These are phyloP conservation scores for Musca vetustissima DNA, from an alignment of 1,140 invertebrate species.

Conservation along the genomic window DNA sequence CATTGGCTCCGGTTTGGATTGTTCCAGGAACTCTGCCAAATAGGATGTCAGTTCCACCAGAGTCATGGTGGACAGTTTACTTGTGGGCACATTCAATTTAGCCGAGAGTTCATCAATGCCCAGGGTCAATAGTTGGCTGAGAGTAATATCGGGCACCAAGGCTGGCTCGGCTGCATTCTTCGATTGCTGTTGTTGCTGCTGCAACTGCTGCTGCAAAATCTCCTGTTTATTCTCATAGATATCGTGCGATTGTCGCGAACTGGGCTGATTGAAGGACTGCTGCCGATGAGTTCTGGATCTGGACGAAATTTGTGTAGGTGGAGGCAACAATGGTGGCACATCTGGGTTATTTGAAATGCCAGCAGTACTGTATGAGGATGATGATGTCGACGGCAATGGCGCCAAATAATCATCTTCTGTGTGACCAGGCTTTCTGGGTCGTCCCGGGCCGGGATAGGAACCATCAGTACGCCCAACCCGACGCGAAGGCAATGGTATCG, in stretches of 20 bases:
- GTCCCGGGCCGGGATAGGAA: constrained; percentile 55
- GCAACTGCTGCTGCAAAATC: constrained; percentile 42
- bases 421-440: constrained; percentile 57
- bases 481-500: constrained; percentile 65
- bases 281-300: constrained; percentile 42
- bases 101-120: constrained; percentile 75
- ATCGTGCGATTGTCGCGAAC: constrained; percentile 37
- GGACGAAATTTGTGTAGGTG: constrained; percentile 39
- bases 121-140: constrained; percentile 78
- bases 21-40: constrained; percentile 67
- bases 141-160: constrained; percentile 70
- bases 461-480: constrained; percentile 61
- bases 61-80: constrained; percentile 79
- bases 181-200: constrained; percentile 53
- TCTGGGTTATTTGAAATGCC: constrained; percentile 35
- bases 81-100: constrained; percentile 74
- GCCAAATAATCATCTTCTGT: constrained; percentile 68
- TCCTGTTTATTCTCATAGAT: constrained; percentile 52
- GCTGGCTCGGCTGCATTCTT: not conserved
- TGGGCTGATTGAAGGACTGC: constrained; percentile 32
- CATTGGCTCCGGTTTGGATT: constrained; percentile 39
- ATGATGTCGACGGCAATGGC: constrained; percentile 48
- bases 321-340: constrained; percentile 45
- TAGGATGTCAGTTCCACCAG: constrained; percentile 80
- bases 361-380: constrained; percentile 15